phyloP scores from a whole-genome alignment of 2,888 invertebrate genomes.

The Julus scanicus region DNA sequence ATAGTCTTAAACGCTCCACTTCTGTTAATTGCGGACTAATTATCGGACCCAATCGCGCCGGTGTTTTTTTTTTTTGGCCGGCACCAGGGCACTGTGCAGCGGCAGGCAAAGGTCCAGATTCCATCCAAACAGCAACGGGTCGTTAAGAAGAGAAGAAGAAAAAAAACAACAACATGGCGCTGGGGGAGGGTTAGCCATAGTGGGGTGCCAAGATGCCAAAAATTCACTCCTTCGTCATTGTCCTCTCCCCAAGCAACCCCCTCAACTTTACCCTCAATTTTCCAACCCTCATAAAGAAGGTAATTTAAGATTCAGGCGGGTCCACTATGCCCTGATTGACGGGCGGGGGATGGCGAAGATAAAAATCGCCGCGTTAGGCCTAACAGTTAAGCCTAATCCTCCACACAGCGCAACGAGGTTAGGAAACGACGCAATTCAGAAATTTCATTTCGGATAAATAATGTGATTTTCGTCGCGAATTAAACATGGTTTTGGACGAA shows the following conservation, averaged over 20 bases:
- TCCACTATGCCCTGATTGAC: slow-evolving; percentile 32
- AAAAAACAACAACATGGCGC: slow-evolving; percentile 23
- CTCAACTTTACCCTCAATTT: slow-evolving; percentile 47
- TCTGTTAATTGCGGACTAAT: not conserved
- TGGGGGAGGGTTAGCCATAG: not conserved
- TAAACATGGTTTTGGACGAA: not conserved
- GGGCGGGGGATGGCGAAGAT: not conserved
- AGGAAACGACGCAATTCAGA: not conserved
- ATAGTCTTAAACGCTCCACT: not conserved
- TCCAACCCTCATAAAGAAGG: slow-evolving; percentile 47
- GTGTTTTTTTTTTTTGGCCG: not conserved
- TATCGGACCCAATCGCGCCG: not conserved
- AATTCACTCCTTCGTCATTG: slow-evolving; percentile 44
- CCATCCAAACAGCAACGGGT: not conserved
- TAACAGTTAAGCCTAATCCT: slow-evolving; percentile 9
- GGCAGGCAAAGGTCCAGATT: not conserved
- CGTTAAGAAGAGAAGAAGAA: not conserved
- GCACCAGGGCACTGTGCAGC: not conserved
- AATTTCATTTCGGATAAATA: not conserved
- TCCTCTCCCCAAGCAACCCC: slow-evolving; percentile 26
- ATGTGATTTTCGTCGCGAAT: not conserved
- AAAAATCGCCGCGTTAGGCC: slow-evolving; percentile 27
- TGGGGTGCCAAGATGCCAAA: slow-evolving; percentile 43
- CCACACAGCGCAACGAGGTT: not conserved
- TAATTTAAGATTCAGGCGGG: slow-evolving; percentile 47